Conservation (phyloP, 2,113 vertebrate genomes). For the Scalopus aquaticus region DNA sequence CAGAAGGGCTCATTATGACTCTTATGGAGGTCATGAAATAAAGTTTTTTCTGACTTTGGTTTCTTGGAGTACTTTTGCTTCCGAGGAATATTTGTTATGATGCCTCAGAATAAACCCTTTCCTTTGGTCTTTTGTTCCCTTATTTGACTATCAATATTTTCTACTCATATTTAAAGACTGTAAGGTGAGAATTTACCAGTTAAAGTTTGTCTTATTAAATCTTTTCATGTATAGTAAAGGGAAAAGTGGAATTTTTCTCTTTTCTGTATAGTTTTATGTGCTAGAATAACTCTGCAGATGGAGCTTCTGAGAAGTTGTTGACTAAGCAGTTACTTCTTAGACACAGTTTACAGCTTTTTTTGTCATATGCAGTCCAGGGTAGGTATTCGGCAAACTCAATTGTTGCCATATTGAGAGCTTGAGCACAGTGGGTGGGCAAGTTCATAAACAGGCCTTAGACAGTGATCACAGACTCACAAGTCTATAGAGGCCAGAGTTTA, state of each 20-base stretch:
- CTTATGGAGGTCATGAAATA: background rate
- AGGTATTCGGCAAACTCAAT: background rate
- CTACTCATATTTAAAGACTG: background rate
- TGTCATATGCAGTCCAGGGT: background rate
- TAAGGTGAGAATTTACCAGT: background rate
- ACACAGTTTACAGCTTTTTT: background rate
- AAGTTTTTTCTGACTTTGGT: background rate
- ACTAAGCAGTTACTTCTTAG: background rate
- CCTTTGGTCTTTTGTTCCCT: background rate
- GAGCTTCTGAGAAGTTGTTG: background rate
- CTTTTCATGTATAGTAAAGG: background rate
- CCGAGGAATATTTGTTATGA: background rate
- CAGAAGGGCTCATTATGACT: too few relatives aligned
- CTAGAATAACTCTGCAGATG: background rate
- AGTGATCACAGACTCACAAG: background rate
- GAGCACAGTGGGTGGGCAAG: background rate
- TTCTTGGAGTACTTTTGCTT: background rate
- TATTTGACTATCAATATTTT: background rate
- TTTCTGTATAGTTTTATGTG: background rate
- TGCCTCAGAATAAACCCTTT: background rate
- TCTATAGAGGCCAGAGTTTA: background rate
- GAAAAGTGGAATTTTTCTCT: background rate
- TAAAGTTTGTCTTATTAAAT: background rate
- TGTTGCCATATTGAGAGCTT: background rate
- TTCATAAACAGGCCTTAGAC: background rate